Evolutionary conservation across 2,797 vertebrate species (phyloP).

Genomic region (Paratrypauchen microcephalus): DNA sequence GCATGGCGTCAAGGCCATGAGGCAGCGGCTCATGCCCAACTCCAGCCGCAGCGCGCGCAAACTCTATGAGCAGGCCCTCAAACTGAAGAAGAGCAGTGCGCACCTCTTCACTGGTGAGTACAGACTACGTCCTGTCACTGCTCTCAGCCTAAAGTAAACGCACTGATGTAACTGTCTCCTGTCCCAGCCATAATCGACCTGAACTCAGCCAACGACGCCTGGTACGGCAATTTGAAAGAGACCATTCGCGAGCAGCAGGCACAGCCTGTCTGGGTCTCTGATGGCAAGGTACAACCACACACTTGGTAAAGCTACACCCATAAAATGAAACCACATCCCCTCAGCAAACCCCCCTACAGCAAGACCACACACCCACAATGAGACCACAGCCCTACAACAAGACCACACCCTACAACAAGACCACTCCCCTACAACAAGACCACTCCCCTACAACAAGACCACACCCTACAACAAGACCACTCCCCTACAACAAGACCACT

Average conservation of each 20-base stretch:
- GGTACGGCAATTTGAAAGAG: slow-evolving; percentile 91
- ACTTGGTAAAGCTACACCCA: no score
- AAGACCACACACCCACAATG: neutral
- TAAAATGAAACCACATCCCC: no score
- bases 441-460: no score
- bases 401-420: no score
- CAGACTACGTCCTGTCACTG: neutral
- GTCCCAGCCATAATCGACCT: slow-evolving; percentile 84
- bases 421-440: no score
- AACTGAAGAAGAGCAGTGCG: slow-evolving; percentile 85
- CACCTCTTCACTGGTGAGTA: slow-evolving; percentile 87
- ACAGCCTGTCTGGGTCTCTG: slow-evolving; percentile 91
- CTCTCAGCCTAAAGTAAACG: neutral
- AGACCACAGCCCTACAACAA: no score
- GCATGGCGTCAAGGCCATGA: slow-evolving; percentile 89
- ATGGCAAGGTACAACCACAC: slow-evolving; percentile 84
- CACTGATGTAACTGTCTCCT: slow-evolving; percentile 24
- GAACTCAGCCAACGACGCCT: slow-evolving; percentile 87
- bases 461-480: no score
- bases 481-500: no score
- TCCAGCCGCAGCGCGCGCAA: slow-evolving; percentile 91
- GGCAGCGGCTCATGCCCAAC: slow-evolving; percentile 82
- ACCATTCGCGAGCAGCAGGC: slow-evolving; percentile 85
- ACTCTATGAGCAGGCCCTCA: slow-evolving; percentile 89
- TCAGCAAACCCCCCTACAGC: neutral